Base-by-base conservation (phyloP, 2,888 invertebrate genomes). In the Chrysotoxum bicinctum region DNA sequence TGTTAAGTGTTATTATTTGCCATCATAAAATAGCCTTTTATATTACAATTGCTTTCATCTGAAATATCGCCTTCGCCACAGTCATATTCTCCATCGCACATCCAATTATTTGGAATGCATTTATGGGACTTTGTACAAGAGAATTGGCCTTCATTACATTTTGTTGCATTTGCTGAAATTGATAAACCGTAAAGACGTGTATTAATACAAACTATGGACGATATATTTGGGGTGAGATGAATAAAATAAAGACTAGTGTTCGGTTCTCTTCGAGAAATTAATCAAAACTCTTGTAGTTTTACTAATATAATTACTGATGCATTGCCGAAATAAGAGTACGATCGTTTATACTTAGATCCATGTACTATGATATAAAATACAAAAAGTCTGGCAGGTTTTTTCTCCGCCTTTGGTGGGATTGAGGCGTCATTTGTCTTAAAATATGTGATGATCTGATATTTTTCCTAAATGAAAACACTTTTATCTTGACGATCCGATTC, bases 31-130 rank as follows among this genome's bases (percentile, higher is more conserved):
- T 48, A 69, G 30, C 72, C 35, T 45, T 37, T 56, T 58, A 60
- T 54, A 37, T 95, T 96, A 91, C 97, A 97, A 91, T 95, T 94
- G 58, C 91, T 90, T 92, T 97, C 97, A 92, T 97, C 97, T 62
- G 94, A 94, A 88, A 93, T 93, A 91, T 96, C 96, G 92, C 94
- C 93, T 91, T 96, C 92, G n/a, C 95, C 95, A 92, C 96, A 96
- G 92, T 96, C 96, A 48, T 93, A 92, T 90, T 96, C 95, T 66
- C 95, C 95, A 92, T 97, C 96, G 92, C 96, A 97, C 87, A 95
- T 93, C 96, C 96, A 96, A 89, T 94, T 94, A 79, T 93, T 93
- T 87, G 96, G 95, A 89, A 97, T 94, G 93, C 97, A 97, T 91
- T 94, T 94, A 76, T 94, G 94, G 87, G 95, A 95, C 87, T 92